phyloP scores from a whole-genome alignment of 1,140 invertebrate species.

The Chlorops oryzae region DNA sequence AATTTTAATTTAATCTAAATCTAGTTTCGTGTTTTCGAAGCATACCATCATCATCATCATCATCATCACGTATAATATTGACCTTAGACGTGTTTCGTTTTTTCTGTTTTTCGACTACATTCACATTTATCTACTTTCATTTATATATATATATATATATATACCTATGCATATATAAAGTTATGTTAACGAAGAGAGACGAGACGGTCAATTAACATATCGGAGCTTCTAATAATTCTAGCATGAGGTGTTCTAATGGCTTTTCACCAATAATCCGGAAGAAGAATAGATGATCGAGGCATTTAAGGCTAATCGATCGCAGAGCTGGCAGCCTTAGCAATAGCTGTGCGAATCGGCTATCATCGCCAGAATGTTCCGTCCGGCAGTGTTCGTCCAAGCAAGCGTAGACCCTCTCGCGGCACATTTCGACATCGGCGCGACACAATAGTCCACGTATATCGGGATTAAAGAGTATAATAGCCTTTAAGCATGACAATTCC shows the following conservation, averaged over 20 bases:
- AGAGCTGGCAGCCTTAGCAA: slow-evolving; percentile 87
- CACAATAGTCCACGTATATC: slow-evolving; percentile 85
- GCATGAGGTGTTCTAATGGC: slow-evolving; percentile 44
- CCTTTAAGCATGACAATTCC: slow-evolving; percentile 88
- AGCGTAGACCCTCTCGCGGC: slow-evolving; percentile 86
- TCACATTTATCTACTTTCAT: no score
- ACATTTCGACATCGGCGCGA: slow-evolving; percentile 72
- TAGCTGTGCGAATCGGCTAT: slow-evolving; percentile 90
- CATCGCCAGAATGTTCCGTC: slow-evolving; percentile 77
- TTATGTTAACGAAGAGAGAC: slow-evolving; percentile 1
- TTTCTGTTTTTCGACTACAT: no score
- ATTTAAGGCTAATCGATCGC: slow-evolving; percentile 92
- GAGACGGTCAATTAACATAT: slow-evolving; percentile 8
- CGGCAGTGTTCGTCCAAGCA: slow-evolving; percentile 92
- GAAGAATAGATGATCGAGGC: slow-evolving; percentile 92
- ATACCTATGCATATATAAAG: neutral
- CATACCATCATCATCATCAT: no score
- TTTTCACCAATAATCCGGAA: slow-evolving; percentile 82
- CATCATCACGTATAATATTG: no score
- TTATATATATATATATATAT: neutral
- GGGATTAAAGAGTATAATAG: slow-evolving; percentile 95
- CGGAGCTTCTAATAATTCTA: slow-evolving; percentile 31
- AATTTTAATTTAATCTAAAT: no score
- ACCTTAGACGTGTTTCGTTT: no score
- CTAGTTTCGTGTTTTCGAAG: no score